phyloP scores from a whole-genome alignment of 2,797 vertebrate species.

The Gymnodraco acuticeps region DNA sequence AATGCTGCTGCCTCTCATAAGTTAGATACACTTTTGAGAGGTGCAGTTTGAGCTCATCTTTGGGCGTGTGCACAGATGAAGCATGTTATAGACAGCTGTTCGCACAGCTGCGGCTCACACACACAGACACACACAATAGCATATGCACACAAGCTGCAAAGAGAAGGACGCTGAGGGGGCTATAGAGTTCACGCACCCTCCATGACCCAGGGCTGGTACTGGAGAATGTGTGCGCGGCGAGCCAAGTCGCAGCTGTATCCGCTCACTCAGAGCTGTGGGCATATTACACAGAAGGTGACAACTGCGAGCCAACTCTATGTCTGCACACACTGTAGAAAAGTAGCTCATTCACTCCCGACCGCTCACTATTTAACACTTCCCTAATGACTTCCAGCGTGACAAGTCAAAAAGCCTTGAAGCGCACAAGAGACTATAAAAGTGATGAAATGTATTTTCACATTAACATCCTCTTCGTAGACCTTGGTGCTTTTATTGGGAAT shows the following conservation, averaged over 20 bases:
- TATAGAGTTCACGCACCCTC: conserved; percentile 64
- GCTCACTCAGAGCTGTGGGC: conserved; percentile 56
- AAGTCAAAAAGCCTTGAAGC: conserved; percentile 43
- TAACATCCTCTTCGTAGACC: conserved; percentile 8
- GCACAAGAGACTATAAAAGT: conserved; percentile 31
- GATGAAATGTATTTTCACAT: conserved; percentile 43
- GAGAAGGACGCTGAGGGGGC: conserved; percentile 49
- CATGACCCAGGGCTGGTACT: conserved; percentile 54
- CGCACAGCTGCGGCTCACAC: conserved; percentile 67
- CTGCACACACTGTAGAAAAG: conserved; percentile 38
- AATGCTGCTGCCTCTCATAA: conserved; percentile 32
- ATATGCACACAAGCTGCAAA: conserved; percentile 35
- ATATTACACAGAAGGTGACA: conserved; percentile 51
- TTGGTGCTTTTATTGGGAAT: neutral
- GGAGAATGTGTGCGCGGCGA: conserved; percentile 38
- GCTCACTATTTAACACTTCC: conserved; percentile 44
- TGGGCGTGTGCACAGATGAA: conserved; percentile 48
- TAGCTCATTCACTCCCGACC: conserved; percentile 27
- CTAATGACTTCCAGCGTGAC: conserved; percentile 55
- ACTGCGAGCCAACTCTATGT: conserved; percentile 38
- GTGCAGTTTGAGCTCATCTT: conserved; percentile 54
- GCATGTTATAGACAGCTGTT: conserved; percentile 75
- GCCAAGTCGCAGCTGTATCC: conserved; percentile 64
- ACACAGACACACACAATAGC: conserved; percentile 10
- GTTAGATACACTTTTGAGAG: conserved; percentile 43